Conservation (phyloP, 2,113 vertebrate genomes). For the Etheostoma spectabile region DNA sequence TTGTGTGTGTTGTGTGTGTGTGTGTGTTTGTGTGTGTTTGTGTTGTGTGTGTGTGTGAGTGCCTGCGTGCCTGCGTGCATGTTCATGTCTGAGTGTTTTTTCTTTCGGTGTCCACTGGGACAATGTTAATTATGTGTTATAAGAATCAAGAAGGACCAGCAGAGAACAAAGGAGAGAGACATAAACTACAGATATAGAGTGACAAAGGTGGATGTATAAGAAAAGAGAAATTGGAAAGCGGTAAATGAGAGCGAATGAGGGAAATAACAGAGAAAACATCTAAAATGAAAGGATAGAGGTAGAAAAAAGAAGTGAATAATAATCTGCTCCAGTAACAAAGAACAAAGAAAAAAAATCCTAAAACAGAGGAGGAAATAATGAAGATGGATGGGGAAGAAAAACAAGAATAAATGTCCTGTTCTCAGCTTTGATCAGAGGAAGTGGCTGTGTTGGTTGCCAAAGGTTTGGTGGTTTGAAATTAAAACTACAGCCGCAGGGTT, state of each 20-base stretch:
- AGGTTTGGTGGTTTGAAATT: conserved; percentile 60
- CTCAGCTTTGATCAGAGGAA: conserved; percentile 50
- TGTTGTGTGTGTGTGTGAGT: conserved; percentile 12
- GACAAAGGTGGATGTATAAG: conserved; percentile 4
- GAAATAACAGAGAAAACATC: conserved; percentile 8
- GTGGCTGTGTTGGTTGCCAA: conserved; percentile 35
- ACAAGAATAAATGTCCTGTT: conserved; percentile 29
- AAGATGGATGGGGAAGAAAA: conserved; percentile 47
- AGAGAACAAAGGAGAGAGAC: conserved; percentile 45
- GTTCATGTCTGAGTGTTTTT: conserved; percentile 50
- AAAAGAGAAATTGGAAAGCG: neutral
- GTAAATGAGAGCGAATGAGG: neutral
- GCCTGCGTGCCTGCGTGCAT: conserved; percentile 21
- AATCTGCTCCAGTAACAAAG: neutral
- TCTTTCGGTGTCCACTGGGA: conserved; percentile 47
- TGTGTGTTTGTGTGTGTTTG: conserved; percentile 17
- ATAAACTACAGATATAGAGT: neutral
- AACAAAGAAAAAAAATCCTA: neutral
- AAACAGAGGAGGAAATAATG: conserved; percentile 38
- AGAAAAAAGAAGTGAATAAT: conserved; percentile 15
- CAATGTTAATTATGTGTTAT: conserved; percentile 74
- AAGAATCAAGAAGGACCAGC: conserved; percentile 45
- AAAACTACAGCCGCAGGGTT: conserved; percentile 46
- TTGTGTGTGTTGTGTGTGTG: conserved; percentile 18
- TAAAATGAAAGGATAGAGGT: neutral